phyloP scores from a whole-genome alignment of 2,797 vertebrate species.

The Aplochiton taeniatus region DNA sequence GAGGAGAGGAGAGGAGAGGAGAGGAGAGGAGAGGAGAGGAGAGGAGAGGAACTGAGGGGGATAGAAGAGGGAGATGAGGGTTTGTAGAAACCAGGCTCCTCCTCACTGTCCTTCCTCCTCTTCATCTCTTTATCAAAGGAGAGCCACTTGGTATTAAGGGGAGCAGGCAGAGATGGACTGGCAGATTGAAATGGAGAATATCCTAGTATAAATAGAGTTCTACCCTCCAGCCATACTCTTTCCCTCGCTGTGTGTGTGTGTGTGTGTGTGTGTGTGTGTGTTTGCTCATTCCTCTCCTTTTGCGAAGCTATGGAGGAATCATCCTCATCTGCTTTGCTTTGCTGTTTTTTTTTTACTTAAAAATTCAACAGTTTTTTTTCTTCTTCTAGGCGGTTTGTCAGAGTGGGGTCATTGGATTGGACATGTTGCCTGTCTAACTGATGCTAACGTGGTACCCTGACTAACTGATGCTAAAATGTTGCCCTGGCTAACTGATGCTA shows the following conservation, averaged over 20 bases:
- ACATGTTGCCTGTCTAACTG: too few species aligned
- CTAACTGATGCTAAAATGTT: too few species aligned
- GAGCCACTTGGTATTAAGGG: constrained; percentile 61
- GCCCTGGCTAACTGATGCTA: too few species aligned
- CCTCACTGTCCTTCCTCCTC: constrained; percentile 37
- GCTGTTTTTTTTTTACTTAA: constrained; percentile 42
- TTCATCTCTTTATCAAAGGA: constrained; percentile 58
- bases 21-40: not conserved
- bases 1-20: constrained; percentile 14
- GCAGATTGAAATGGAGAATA: not conserved
- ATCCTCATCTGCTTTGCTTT: constrained; percentile 14
- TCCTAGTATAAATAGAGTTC: constrained; percentile 62
- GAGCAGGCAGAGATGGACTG: constrained; percentile 36
- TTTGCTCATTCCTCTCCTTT: constrained; percentile 30
- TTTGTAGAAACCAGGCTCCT: constrained; percentile 21
- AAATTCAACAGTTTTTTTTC: constrained; percentile 37
- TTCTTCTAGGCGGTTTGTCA: too few species aligned
- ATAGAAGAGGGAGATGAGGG: not conserved
- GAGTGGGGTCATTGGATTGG: too few species aligned
- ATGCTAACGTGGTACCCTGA: too few species aligned
- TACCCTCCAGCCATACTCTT: constrained; percentile 58
- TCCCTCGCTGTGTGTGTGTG: too few species aligned
- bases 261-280: constrained; percentile 14
- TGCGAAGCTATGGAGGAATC: constrained; percentile 50
- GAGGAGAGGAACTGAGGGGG: not conserved